phyloP scores from a whole-genome alignment of 1,140 invertebrate species.

The Ceratosolen solmsi region DNA sequence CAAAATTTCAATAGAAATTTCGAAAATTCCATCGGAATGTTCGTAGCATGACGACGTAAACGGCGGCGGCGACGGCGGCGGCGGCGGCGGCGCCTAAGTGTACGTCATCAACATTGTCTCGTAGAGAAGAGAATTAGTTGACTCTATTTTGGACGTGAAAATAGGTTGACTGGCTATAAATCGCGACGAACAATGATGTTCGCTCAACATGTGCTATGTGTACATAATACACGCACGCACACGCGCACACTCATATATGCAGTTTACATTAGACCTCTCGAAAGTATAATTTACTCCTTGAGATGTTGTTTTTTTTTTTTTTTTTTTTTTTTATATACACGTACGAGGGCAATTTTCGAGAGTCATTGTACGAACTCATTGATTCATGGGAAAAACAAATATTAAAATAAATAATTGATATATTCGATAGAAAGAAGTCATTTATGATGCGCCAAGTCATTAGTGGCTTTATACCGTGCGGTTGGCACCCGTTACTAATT shows the following conservation, averaged over 20 bases:
- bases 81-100: background rate
- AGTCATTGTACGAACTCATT: too few species aligned
- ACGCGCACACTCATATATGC: background rate
- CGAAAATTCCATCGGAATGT: slow-evolving; percentile 23
- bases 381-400: too few species aligned
- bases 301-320: too few species aligned
- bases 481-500: too few species aligned
- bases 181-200: background rate
- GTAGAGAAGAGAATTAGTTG: slow-evolving; percentile 6
- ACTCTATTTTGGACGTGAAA: slow-evolving; percentile 46
- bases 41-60: background rate
- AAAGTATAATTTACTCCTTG: too few species aligned
- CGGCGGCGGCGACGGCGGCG: background rate
- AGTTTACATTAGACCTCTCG: background rate
- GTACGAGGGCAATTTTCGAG: too few species aligned
- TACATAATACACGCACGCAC: background rate
- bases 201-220: background rate
- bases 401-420: too few species aligned
- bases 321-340: too few species aligned
- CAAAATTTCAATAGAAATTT: slow-evolving; percentile 10
- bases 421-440: too few species aligned
- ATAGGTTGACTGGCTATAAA: slow-evolving; percentile 39
- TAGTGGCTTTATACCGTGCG: too few species aligned
- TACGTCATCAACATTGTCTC: slow-evolving; percentile 16
- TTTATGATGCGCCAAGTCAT: too few species aligned